Base-by-base conservation (phyloP, 2,888 invertebrate genomes). In the Hyles lineata region DNA sequence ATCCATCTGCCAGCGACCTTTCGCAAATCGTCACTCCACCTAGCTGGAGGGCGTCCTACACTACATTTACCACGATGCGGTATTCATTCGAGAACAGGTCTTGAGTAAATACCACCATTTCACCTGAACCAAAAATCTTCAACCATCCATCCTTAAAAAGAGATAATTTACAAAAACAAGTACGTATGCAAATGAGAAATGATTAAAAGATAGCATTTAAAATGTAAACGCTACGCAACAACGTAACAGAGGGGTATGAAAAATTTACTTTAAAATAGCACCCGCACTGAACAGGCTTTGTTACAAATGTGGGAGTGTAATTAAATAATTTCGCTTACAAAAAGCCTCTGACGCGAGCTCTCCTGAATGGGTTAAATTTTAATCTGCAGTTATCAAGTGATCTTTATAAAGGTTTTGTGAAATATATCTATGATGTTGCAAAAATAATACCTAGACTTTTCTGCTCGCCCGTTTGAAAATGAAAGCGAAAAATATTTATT, bases 181-280 rank as follows among this genome's bases (percentile, higher is more conserved):
- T 50, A 11, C 50, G 43, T 23, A 67, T 23, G 50, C n/a, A 50
- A 75, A 69, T 72, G 23, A 21, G 43, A 62, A 19, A 67, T 50
- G 43, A 67, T 43, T 67, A 67, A 67, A 67, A 67, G 43, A 67
- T 50, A 67, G 67, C 67, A 23, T 50, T 43, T 17, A 23, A 67
- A 67, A 50, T 17, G 43, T 50, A 67, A 67, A 67, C 67, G 17
- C 17, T 15, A 43, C 43, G n/a, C 7, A 60, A 60, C 43, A 21
- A n/a, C 43, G 55, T 15, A 60, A 60, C 43, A 75, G 74, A 74
- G 50, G 74, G 77, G 78, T 77, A 81, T 82, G 76, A 80, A 85
- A 78, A 82, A 85, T 85, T 82, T 82, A 82, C 77, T 80, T 81
- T 80, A 79, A 82, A 83, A 59, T 59, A 58, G 50, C 63, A 43